Percentiles rank a stretch among this genome's conserved stretches.
These are phyloP conservation scores for Pollenia angustigena DNA, from an alignment of 2,888 invertebrate genomes.

Conservation along the genomic window DNA sequence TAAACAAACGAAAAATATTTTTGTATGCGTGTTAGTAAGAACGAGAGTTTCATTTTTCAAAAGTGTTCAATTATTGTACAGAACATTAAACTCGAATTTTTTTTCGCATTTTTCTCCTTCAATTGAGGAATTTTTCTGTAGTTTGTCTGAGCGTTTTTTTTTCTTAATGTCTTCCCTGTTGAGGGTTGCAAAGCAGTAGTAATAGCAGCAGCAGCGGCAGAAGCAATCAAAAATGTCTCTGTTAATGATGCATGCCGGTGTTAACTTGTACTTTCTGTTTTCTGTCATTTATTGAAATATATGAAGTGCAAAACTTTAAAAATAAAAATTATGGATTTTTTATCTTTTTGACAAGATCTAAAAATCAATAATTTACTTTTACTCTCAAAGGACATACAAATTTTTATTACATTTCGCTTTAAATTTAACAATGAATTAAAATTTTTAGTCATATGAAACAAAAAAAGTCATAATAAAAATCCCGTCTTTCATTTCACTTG, in stretches of 20 bases:
- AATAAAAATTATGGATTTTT: conserved; percentile 22
- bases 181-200: not conserved
- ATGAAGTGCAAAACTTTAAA: conserved; percentile 38
- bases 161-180: not conserved
- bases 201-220: too few relatives aligned
- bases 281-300: conserved; percentile 50
- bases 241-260: conserved; percentile 69
- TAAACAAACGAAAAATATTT: conserved; percentile 9
- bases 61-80: conserved; percentile 65
- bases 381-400: not conserved
- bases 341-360: conserved; percentile 3
- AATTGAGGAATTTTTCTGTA: conserved; percentile 9
- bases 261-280: conserved; percentile 60
- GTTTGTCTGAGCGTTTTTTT: conserved; percentile 13
- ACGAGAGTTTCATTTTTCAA: conserved; percentile 39
- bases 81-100: conserved; percentile 64
- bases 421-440: not conserved
- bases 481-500: too few relatives aligned
- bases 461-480: too few relatives aligned
- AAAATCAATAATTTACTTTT: not conserved
- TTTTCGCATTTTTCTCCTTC: conserved; percentile 4
- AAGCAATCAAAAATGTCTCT: conserved; percentile 19
- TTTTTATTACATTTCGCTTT: too few relatives aligned
- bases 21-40: conserved; percentile 13
- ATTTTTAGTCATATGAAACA: too few relatives aligned